Percentiles rank a stretch among this genome's conserved stretches.
phyloP scores from a whole-genome alignment of 2,797 vertebrate species.

The Tympanoctomys barrerae region DNA sequence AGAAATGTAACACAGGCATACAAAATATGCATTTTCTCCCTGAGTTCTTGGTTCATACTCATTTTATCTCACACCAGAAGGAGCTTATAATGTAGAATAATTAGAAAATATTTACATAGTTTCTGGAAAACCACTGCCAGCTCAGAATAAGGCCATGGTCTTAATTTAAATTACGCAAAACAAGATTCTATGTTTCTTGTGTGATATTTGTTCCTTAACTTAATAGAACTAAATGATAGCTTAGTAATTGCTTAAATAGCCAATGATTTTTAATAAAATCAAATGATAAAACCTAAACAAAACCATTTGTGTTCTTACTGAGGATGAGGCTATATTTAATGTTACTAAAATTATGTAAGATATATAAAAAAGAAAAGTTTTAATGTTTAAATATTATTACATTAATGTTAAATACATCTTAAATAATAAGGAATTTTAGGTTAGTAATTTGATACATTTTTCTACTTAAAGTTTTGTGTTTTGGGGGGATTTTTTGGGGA shows the following conservation, averaged over 20 bases:
- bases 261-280: slow-evolving; percentile 33
- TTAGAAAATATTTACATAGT: slow-evolving; percentile 53
- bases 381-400: not conserved
- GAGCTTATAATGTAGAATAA: slow-evolving; percentile 21
- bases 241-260: slow-evolving; percentile 44
- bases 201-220: slow-evolving; percentile 56
- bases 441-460: slow-evolving; percentile 30
- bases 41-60: not conserved
- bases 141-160: slow-evolving; percentile 17
- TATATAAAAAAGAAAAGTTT: not conserved
- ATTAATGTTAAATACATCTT: slow-evolving; percentile 19
- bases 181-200: not conserved
- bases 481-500: too few relatives aligned
- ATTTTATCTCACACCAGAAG: not conserved
- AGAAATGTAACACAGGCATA: not conserved
- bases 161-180: slow-evolving; percentile 40
- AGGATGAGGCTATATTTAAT: slow-evolving; percentile 28
- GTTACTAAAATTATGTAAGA: not conserved
- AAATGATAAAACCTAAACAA: slow-evolving; percentile 36
- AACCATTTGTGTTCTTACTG: slow-evolving; percentile 49
- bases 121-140: not conserved
- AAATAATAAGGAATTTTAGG: slow-evolving; percentile 22
- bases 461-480: not conserved
- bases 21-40: not conserved
- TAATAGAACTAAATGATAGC: slow-evolving; percentile 33